These are phyloP conservation scores for Pampus argenteus DNA, from an alignment of 2,797 vertebrate genomes.

Conservation along the genomic window DNA sequence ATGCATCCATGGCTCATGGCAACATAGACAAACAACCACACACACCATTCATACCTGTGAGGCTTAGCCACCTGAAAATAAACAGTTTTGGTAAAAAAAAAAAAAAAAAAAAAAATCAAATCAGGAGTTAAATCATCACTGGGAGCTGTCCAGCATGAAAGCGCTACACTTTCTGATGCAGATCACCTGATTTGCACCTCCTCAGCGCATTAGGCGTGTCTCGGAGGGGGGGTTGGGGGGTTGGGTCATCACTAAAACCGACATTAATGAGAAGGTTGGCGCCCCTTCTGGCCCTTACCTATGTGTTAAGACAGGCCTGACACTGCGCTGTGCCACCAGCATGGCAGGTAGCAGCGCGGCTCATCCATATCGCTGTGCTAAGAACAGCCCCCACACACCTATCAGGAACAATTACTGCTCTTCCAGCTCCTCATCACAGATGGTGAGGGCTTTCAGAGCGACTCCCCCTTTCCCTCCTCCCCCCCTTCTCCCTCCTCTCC, in stretches of 20 bases:
- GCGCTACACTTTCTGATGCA: neutral
- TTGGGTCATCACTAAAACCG: constrained; percentile 59
- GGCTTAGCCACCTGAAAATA: constrained; percentile 25
- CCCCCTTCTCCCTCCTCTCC: constrained; percentile 17
- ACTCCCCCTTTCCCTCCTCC: neutral
- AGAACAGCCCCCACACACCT: constrained; percentile 56
- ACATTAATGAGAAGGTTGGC: constrained; percentile 59
- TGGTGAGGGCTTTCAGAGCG: constrained; percentile 60
- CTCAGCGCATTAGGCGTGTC: constrained; percentile 4
- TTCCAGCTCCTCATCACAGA: constrained; percentile 72
- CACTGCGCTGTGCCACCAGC: constrained; percentile 30
- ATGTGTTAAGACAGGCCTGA: constrained; percentile 41
- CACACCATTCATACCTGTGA: constrained; percentile 30
- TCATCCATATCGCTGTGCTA: constrained; percentile 45
- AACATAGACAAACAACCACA: constrained; percentile 11
- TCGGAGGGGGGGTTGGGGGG: neutral
- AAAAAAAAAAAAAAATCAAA: constrained; percentile 38
- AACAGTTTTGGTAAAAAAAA: constrained; percentile 23
- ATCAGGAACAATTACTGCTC: constrained; percentile 74
- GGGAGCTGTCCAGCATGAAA: constrained; percentile 6
- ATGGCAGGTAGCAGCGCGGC: constrained; percentile 48
- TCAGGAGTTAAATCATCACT: constrained; percentile 20
- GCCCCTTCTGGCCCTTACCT: constrained; percentile 42
- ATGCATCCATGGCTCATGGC: constrained; percentile 4
- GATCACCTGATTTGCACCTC: constrained; percentile 6